phyloP scores from a whole-genome alignment of 2,113 vertebrate species.

The Aramus guarauna region DNA sequence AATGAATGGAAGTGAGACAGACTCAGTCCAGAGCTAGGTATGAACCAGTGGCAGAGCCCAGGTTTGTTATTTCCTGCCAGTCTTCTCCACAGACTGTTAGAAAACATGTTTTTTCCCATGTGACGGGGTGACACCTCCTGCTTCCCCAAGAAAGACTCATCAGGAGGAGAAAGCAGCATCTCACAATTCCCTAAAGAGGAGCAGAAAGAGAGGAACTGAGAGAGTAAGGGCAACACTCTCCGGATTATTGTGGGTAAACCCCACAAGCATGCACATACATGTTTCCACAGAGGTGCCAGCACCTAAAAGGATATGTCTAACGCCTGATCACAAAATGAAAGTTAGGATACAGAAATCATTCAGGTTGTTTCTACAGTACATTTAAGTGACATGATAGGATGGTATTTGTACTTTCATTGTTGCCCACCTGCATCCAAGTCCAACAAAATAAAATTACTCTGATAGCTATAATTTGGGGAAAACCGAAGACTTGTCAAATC shows the following conservation, averaged over 20 bases:
- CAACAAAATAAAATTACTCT: not conserved
- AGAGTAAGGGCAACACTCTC: not conserved
- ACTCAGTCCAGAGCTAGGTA: not conserved
- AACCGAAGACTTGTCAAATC: not conserved
- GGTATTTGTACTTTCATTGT: not conserved
- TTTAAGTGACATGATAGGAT: not conserved
- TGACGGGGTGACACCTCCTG: not conserved
- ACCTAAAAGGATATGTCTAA: not conserved
- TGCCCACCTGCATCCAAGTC: not conserved
- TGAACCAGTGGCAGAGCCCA: not conserved
- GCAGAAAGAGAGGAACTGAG: not conserved
- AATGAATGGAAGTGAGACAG: not conserved
- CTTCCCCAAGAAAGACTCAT: not conserved
- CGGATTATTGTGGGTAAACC: not conserved
- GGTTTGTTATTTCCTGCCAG: not conserved
- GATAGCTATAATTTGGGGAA: not conserved
- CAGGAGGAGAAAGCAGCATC: not conserved
- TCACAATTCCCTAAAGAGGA: not conserved
- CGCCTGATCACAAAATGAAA: not conserved
- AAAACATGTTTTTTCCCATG: not conserved
- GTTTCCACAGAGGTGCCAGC: not conserved
- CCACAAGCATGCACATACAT: not conserved
- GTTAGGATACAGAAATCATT: not conserved
- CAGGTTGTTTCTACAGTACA: not conserved
- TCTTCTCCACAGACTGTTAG: not conserved